A percentile compares a stretch with the other conserved stretches of the same genome.
Conservation (phyloP, 2,797 vertebrate species). For the Vipera ursinii region DNA sequence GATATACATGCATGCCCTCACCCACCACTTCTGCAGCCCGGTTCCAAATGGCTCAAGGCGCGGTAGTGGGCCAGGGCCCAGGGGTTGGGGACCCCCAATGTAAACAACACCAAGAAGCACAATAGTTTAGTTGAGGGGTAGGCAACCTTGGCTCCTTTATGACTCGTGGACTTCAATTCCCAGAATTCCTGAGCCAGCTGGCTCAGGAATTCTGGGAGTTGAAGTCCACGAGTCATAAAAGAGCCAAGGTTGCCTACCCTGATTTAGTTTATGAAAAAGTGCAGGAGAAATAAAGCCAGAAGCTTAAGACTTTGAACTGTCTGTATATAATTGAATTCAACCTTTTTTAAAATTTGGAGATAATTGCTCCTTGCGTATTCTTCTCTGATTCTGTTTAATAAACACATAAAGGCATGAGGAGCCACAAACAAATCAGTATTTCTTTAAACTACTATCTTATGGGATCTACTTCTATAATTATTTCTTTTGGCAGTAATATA, state of each 20-base stretch:
- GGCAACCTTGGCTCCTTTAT: too few relatives aligned
- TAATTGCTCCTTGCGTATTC: neutral
- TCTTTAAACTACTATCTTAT: constrained; percentile 20
- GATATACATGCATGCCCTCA: neutral
- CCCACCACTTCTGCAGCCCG: neutral
- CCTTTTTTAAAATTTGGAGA: neutral
- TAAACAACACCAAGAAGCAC: neutral
- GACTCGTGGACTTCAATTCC: too few relatives aligned
- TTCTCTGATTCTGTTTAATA: neutral
- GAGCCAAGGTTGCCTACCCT: too few relatives aligned
- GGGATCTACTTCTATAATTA: neutral
- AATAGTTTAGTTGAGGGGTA: neutral
- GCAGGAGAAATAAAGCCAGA: neutral
- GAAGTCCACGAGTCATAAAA: too few relatives aligned
- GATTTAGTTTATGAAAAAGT: neutral
- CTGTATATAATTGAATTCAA: neutral
- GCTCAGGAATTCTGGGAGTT: too few relatives aligned
- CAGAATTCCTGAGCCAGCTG: too few relatives aligned
- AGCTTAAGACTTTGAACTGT: neutral
- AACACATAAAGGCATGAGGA: neutral
- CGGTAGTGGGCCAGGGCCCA: neutral
- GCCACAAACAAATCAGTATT: constrained; percentile 26
- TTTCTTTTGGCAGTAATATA: constrained; percentile 33
- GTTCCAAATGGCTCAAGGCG: neutral
- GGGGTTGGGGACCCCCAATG: neutral